Percentiles rank a stretch among this genome's conserved stretches.
Evolutionary conservation across 2,888 invertebrate species (phyloP).

Genomic region (Dioctria linearis): DNA sequence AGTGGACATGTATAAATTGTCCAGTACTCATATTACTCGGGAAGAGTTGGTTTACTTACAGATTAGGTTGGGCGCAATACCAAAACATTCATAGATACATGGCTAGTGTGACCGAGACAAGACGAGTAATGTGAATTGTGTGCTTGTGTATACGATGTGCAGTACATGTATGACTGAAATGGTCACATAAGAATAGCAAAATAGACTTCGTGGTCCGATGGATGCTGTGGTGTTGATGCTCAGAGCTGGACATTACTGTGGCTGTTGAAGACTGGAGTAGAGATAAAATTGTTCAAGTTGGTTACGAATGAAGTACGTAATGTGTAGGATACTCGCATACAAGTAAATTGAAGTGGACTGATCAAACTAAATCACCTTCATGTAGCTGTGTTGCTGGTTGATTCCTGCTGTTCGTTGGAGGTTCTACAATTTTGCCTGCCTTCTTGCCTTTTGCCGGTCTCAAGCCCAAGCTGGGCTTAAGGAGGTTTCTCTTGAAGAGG

Average conservation of each 20-base stretch:
- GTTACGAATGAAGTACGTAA: not conserved
- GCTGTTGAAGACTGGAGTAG: constrained; percentile 14
- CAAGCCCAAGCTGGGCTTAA: not conserved
- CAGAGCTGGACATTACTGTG: constrained; percentile 12
- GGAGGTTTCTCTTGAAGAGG: constrained; percentile 43
- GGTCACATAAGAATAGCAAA: constrained; percentile 11
- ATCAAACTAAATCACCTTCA: constrained; percentile 50
- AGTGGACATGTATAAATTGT: constrained; percentile 40
- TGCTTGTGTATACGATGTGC: not conserved
- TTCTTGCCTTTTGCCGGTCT: constrained; percentile 36
- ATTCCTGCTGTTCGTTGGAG: constrained; percentile 30
- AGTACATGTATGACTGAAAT: not conserved
- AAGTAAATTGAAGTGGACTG: constrained; percentile 29
- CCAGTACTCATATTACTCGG: constrained; percentile 19
- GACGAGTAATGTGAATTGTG: constrained; percentile 21
- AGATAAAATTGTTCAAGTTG: constrained; percentile 4
- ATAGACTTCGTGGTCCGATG: constrained; percentile 5
- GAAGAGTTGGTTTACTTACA: constrained; percentile 9
- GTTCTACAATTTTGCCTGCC: constrained; percentile 30
- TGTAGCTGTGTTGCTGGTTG: constrained; percentile 32
- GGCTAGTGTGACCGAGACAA: not conserved
- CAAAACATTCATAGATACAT: constrained; percentile 15
- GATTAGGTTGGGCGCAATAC: constrained; percentile 32
- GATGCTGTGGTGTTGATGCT: constrained; percentile 33
- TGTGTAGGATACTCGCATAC: constrained; percentile 8